Base-by-base conservation (phyloP, 2,888 invertebrate species). In the Dusona sp. region DNA sequence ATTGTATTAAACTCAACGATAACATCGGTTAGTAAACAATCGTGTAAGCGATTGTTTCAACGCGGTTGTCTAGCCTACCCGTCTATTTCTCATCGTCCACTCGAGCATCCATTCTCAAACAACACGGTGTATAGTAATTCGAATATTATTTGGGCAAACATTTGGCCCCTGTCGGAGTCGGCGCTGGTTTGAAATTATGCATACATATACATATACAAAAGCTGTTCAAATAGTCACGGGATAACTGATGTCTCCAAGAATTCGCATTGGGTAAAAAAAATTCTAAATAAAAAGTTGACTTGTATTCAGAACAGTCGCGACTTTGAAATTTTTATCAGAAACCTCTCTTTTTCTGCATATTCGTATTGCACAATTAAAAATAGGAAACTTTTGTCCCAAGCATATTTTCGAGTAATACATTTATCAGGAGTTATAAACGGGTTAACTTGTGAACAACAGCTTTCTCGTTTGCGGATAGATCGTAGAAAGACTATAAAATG, bases 111-210 rank as follows among this genome's bases (percentile, higher is more conserved):
- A 61, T 78, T 75, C 79, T 70, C 84, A 79, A 79, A 79, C 79
- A 79, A 78, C 80, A 65, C 33, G 64, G 68, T 80, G 75, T 84
- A 64, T 77, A 88, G 90, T 92, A 91, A 91, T 90, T 90, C 90
- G 89, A 90, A 90, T 91, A 92, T 91, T 91, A 91, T 90, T 91
- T 90, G 87, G 83, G 88, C 88, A 92, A 91, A 91, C 90, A 91
- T 77, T 84, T 84, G 70, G 64, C 13, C 70, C 25, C 42, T 48
- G 38, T 25, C 11, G 36, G n/a, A 70, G 33, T 36, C 72, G n/a
- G 22, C 45, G 19, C 45, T n/a, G 19, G 57, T 79, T 36, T 38
- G 29, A 33, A 79, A 25, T 54, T 7, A 13, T 29, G 45, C 16
- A 25, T 13, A 16, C 33, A 33, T 19, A 64, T n/a, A n/a, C 25